Base-by-base conservation (phyloP, 2,113 vertebrate species). In the Halcyon malimbica region DNA sequence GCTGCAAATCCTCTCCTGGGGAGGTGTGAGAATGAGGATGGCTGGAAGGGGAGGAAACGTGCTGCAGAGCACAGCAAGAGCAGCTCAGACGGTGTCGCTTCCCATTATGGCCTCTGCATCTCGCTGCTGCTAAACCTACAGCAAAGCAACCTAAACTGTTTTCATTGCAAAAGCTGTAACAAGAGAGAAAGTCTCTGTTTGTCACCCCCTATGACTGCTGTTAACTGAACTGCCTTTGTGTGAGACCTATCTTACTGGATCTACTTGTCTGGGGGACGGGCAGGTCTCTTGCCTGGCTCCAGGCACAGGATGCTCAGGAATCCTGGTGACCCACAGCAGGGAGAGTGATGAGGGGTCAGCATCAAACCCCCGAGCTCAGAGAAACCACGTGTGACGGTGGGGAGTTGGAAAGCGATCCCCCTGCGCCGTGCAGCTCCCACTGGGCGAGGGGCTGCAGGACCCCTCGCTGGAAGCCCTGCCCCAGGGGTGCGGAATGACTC, bases 1-100 rank as follows among this genome's bases (percentile, higher is more conserved):
- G 0, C 39, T 2, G 0, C 28, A 76, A 50, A 59, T n/a, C 44
- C 21, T 79, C 3, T 2, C 71, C n/a, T 19, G 24, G 20, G 13
- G 11, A 85, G n/a, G 33, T 2, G 1, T 0, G 24, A 93, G 57
- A 70, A 88, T 51, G 57, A 86, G 56, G 44, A 56, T 21, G 50
- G 68, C 44, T 39, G 54, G 25, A 35, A 65, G 53, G 59, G 39
- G 41, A 92, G 24, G 46, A 53, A 53, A 35, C 0, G 0, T 8
- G 13, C 57, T 53, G 29, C 83, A 4, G 3, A 68, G 53, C 21
- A 50, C 51, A 35, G 54, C 0, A 0, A 35, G 50, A 41, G 21
- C 64, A 13, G 33, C 70, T 82, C 70, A n/a, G 67, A 21, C 2
- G 2, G 54, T 16, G 56, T 26, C 1, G 0, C 50, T 85, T 88